Evolutionary conservation across 2,113 vertebrate genomes (phyloP), one percentile per base, ranked within the genome.

Genomic region (Poeciliopsis prolifica): DNA sequence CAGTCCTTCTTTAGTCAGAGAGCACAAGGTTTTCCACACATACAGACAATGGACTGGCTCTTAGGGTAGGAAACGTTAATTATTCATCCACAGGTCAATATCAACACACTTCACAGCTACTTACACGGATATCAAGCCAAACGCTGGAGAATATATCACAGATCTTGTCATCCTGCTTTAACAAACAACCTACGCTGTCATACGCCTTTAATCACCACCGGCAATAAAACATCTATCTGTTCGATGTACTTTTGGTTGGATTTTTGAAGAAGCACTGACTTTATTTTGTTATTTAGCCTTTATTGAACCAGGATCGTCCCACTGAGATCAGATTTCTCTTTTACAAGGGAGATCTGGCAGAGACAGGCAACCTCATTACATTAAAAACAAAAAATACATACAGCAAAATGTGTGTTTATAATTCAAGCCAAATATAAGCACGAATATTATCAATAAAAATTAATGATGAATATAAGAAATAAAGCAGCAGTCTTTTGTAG

Each of bases 81-180:
- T 70, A 85, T 88, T 89, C 64, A 91, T 82, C 35, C 72, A 83
- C 65, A 60, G 68, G 60, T 88, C 83, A 72, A 78, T 68, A 81
- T 67, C 63, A 64, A 68, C 70, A 78, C 64, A 74, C 30, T 70
- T 79, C 51, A 64, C 54, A 79, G 69, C 60, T 62, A 67, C 58
- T 69, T 60, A 61, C n/a, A 61, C 19, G 8, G 0, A 62, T 61
- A 28, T 40, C 33, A 42, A 44, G 37, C 72, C 66, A 64, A 35
- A 68, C 51, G 66, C 26, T 35, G 66, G 51, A 42, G 22, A 61
- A 66, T 28, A 77, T 24, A 66, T 35, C n/a, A 75, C 42, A 7
- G 22, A 73, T 48, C 29, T 37, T 30, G n/a, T 44, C 33, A 65
- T 65, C 19, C 30, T 28, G 5, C n/a, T 72, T 44, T 19, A 24